These are phyloP conservation scores for Salvelinus fontinalis DNA, from an alignment of 2,113 vertebrate genomes.

Conservation along the genomic window DNA sequence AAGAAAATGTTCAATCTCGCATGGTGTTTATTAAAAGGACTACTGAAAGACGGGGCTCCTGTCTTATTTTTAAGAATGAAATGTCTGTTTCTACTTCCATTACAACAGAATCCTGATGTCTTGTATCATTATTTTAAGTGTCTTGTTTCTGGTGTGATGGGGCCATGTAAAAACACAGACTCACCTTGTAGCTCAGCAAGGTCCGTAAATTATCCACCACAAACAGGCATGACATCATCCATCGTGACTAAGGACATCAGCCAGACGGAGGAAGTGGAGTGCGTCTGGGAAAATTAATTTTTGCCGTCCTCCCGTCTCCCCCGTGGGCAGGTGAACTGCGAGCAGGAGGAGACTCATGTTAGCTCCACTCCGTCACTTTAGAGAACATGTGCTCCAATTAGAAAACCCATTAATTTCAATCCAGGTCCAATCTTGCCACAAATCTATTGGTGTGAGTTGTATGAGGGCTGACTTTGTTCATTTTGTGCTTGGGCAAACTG, in stretches of 20 bases:
- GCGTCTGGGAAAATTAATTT: not conserved
- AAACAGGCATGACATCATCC: constrained; percentile 14
- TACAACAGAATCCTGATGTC: not conserved
- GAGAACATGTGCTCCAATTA: constrained; percentile 66
- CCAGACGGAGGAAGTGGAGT: constrained; percentile 37
- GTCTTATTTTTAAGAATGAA: too few relatives aligned
- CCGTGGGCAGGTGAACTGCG: constrained; percentile 27
- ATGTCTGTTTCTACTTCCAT: too few relatives aligned
- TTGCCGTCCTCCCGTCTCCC: not conserved
- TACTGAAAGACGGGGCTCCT: too few relatives aligned
- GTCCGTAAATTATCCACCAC: not conserved
- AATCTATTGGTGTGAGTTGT: constrained; percentile 25
- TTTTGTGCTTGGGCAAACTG: constrained; percentile 64
- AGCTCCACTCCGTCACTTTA: constrained; percentile 51
- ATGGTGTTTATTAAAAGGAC: too few relatives aligned
- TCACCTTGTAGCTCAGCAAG: not conserved
- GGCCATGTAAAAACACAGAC: not conserved
- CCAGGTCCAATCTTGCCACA: constrained; percentile 31
- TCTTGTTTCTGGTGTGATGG: not conserved
- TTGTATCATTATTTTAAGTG: not conserved
- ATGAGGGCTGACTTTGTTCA: constrained; percentile 54
- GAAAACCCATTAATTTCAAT: constrained; percentile 65
- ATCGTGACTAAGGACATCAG: constrained; percentile 1
- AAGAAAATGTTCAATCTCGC: too few relatives aligned
- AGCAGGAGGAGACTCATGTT: constrained; percentile 17